Evolutionary conservation across 2,888 invertebrate genomes (phyloP), one percentile per base, ranked within the genome.

Genomic region (Ophion slaviceki): DNA sequence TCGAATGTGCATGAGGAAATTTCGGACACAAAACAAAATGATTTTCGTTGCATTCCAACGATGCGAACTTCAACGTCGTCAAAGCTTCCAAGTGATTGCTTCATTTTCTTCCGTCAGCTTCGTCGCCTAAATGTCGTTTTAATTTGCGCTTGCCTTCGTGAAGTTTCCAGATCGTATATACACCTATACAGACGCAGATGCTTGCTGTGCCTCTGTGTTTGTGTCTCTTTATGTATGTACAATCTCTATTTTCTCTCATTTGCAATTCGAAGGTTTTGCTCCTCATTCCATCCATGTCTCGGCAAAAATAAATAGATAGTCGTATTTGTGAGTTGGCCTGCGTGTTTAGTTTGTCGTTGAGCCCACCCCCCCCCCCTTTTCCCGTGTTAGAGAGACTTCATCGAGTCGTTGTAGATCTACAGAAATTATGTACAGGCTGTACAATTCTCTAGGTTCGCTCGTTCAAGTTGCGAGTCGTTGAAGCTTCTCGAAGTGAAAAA

Each of bases 241-340:
- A 47, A 59, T 40, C 28, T 28, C 32, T 32, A 40, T 79, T 84
- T 80, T 75, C 83, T 75, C 70, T 78, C n/a, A 59, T 83, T 83
- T 36, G 45, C 59, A 80, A 68, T 74, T 70, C 66, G 24, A 61
- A 68, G 64, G 40, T 47, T 71, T 40, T 67, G 36, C 47, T 81
- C 68, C 67, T 75, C 57, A 53, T 32, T 72, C 11, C 57, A 59
- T 59, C 32, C n/a, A 53, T 28, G 28, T 70, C 59, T 36, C 14
- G 53, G 53, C 14, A 70, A 70, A 70, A 70, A 70, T 28, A 70
- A 70, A 70, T 70, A 70, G 53, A 70, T 70, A 70, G 53, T 53
- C 53, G 53, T 70, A 70, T 53, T 53, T n/a, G 53, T 53, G 32
- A 32, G 53, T 70, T 53, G 70, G 14, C 28, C 47, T 70, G 47